A percentile compares a stretch with the other conserved stretches of the same genome.
Conservation (phyloP, 2,113 vertebrate genomes). For the Lichenostomus cassidix region DNA sequence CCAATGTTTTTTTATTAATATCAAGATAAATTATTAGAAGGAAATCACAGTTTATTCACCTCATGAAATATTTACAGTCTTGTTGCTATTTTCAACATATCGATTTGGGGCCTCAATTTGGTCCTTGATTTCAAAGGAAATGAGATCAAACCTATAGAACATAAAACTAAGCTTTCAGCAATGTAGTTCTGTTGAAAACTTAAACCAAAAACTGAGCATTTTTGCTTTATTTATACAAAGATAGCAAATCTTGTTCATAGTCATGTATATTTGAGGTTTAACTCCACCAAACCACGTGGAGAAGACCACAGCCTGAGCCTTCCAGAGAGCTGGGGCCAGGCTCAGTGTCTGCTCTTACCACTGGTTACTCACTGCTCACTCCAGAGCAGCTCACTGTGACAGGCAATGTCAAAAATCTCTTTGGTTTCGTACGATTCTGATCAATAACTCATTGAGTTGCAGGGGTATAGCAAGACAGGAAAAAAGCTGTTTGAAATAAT, state of each 20-base stretch:
- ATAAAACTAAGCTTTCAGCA: not conserved
- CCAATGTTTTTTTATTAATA: not conserved
- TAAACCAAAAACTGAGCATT: not conserved
- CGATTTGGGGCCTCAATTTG: not conserved
- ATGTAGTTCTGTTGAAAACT: not conserved
- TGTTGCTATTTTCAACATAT: not conserved
- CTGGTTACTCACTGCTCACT: not conserved
- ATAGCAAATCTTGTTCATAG: not conserved
- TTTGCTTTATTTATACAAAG: not conserved
- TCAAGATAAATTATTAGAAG: not conserved
- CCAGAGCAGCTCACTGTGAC: not conserved
- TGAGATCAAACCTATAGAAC: not conserved
- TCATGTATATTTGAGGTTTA: not conserved
- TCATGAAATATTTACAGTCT: constrained; percentile 8
- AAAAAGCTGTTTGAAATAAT: not conserved
- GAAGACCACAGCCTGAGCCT: not conserved
- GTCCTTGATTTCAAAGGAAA: not conserved
- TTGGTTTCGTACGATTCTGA: not conserved
- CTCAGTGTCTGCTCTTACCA: not conserved
- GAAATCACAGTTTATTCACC: not conserved
- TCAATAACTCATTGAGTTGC: not conserved
- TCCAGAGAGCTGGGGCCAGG: too few relatives aligned
- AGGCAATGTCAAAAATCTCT: not conserved
- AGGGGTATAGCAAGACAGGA: not conserved
- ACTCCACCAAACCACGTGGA: not conserved